Conservation (phyloP, 2,797 vertebrate species). For the Fistularia commersonii region DNA sequence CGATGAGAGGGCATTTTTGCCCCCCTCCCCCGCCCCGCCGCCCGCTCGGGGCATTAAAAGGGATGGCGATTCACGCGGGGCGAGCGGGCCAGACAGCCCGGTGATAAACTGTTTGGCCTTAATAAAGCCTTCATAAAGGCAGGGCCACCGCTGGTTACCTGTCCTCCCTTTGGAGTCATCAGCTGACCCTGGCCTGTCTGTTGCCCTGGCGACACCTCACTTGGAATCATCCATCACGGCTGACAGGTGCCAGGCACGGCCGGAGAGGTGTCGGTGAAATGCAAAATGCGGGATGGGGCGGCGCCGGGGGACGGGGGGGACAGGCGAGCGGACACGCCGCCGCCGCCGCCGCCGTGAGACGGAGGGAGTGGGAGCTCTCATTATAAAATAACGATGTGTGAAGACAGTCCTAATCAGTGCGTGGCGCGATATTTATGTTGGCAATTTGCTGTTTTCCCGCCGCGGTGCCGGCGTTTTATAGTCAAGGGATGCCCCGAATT, state of each 20-base stretch:
- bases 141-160: slow-evolving; percentile 49
- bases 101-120: slow-evolving; percentile 54
- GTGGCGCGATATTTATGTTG: slow-evolving; percentile 80
- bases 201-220: slow-evolving; percentile 56
- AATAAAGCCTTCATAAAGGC: slow-evolving; percentile 59
- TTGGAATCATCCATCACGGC: slow-evolving; percentile 71
- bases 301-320: too few species aligned
- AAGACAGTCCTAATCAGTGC: slow-evolving; percentile 76
- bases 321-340: too few species aligned
- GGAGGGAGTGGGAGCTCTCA: slow-evolving; percentile 61
- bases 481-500: slow-evolving; percentile 54
- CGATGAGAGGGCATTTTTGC: slow-evolving; percentile 55
- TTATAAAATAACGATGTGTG: slow-evolving; percentile 78
- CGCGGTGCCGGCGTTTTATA: slow-evolving; percentile 59
- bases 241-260: slow-evolving; percentile 65
- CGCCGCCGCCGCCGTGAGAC: slow-evolving; percentile 26
- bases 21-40: slow-evolving; percentile 7
- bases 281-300: slow-evolving; percentile 39
- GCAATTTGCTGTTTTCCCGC: slow-evolving; percentile 75
- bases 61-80: slow-evolving; percentile 41
- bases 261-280: slow-evolving; percentile 44
- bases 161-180: slow-evolving; percentile 52
- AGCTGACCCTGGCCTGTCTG: slow-evolving; percentile 48
- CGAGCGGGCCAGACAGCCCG: slow-evolving; percentile 39
- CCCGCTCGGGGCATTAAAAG: slow-evolving; percentile 20